Conservation (phyloP, 2,888 invertebrate species). For the Agriopis marginaria region DNA sequence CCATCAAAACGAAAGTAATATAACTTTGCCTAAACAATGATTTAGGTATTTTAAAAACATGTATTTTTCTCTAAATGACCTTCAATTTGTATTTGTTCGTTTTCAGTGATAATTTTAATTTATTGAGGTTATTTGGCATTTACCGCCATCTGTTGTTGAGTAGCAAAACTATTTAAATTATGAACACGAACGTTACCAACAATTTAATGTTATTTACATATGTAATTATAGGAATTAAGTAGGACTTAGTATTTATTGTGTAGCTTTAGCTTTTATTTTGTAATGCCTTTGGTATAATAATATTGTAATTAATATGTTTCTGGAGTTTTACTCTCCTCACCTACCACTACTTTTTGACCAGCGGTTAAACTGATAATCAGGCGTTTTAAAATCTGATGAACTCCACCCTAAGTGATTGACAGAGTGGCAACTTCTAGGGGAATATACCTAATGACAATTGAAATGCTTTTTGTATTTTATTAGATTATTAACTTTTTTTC, state of each 20-base stretch:
- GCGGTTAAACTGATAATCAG: too few species aligned
- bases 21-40: not conserved
- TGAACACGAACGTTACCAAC: conserved; percentile 34
- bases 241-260: not conserved
- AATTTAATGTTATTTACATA: conserved; percentile 1
- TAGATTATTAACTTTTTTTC: too few species aligned
- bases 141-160: conserved; percentile 26
- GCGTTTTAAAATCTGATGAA: too few species aligned
- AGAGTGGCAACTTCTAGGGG: too few species aligned
- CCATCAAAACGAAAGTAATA: conserved; percentile 16
- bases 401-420: too few species aligned
- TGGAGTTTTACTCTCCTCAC: not conserved
- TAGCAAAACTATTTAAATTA: conserved; percentile 27
- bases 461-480: too few species aligned
- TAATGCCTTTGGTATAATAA: not conserved
- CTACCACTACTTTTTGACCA: too few species aligned
- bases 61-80: too few species aligned
- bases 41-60: too few species aligned
- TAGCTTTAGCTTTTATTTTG: conserved; percentile 1
- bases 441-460: too few species aligned
- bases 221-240: not conserved
- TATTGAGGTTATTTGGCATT: conserved; percentile 5
- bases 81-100: not conserved
- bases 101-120: conserved; percentile 1
- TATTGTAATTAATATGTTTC: not conserved